Evolutionary conservation across 2,797 vertebrate genomes (phyloP).

Genomic region (Notoglanidium macrostoma): DNA sequence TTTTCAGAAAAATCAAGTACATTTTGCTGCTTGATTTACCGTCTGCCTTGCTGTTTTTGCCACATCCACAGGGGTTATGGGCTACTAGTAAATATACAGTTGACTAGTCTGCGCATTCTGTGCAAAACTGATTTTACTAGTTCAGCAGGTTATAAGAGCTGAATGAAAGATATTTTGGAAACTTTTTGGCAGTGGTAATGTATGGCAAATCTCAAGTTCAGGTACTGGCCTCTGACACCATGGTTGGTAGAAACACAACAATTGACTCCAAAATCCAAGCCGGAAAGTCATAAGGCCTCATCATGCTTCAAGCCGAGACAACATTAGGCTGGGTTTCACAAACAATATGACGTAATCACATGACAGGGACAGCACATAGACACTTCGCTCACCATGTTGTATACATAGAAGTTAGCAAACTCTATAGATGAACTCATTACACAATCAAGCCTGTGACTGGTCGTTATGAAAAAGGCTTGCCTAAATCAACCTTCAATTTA

Average conservation of each 20-base stretch:
- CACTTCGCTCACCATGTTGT: neutral
- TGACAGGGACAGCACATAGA: neutral
- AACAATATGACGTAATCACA: neutral
- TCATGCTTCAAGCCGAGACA: no score
- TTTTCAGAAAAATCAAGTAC: neutral
- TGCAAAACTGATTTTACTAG: neutral
- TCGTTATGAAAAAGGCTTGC: neutral
- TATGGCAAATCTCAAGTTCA: neutral
- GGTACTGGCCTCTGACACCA: neutral
- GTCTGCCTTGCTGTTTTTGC: neutral
- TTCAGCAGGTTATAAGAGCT: neutral
- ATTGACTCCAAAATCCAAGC: neutral
- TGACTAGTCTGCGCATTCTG: neutral
- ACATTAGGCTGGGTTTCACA: neutral
- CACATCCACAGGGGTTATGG: neutral
- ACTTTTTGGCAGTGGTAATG: neutral
- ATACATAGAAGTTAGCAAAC: neutral
- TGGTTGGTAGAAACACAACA: neutral
- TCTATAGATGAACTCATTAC: neutral
- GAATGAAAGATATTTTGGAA: neutral
- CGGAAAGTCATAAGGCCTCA: neutral
- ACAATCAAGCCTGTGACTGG: neutral
- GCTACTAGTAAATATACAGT: neutral
- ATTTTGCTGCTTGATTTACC: neutral
- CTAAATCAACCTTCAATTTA: neutral